A percentile compares a stretch with the other conserved stretches of the same genome.
Evolutionary conservation across 2,888 invertebrate genomes (phyloP).

Genomic region (Cephus nigrinus): DNA sequence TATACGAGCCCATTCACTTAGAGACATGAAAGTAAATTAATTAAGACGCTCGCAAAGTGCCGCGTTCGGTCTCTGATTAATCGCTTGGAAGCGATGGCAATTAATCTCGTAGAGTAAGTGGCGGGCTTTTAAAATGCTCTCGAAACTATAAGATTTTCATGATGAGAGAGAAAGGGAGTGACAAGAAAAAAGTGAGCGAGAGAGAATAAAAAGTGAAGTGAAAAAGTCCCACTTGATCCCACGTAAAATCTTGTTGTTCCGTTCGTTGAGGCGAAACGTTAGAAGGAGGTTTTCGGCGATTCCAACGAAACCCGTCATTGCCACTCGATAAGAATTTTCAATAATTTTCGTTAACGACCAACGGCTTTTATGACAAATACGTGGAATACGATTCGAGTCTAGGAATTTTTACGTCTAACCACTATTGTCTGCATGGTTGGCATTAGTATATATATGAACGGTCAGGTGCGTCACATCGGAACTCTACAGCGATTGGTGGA

Average conservation of each 20-base stretch:
- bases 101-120: conserved; percentile 7
- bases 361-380: not conserved
- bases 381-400: not conserved
- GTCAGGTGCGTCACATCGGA: not conserved
- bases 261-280: not conserved
- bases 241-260: not conserved
- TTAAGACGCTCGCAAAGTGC: conserved; percentile 9
- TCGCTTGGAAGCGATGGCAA: conserved; percentile 2
- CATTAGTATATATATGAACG: not conserved
- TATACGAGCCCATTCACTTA: not conserved
- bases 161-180: too few relatives aligned
- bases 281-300: not conserved
- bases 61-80: conserved; percentile 12
- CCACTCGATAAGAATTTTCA: not conserved
- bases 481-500: not conserved
- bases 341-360: not conserved
- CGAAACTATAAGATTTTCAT: not conserved
- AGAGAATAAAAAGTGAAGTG: not conserved
- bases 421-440: not conserved
- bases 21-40: conserved; percentile 2
- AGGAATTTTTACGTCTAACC: not conserved
- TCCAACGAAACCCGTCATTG: not conserved
- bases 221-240: not conserved
- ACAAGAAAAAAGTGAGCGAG: not conserved
- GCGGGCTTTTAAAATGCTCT: conserved; percentile 1